Base-by-base conservation (phyloP, 2,113 vertebrate species). In the Siphamia tubifer region DNA sequence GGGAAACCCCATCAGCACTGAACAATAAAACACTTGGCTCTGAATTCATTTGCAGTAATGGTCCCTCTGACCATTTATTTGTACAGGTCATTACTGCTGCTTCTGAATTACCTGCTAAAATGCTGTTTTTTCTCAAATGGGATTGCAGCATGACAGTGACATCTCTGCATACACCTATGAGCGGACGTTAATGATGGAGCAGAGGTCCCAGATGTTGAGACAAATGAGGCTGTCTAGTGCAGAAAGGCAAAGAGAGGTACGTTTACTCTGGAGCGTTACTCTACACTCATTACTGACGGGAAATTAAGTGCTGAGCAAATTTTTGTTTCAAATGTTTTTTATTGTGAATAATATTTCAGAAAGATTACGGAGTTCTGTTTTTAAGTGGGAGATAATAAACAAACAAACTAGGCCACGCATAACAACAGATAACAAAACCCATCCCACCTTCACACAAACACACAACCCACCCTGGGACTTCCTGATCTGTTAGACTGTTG, bases 141-240 rank as follows among this genome's bases (percentile, higher is more conserved):
- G 11, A 23, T 65, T 81, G 24, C 53, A 99, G 98, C 95, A 98
- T 25, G 94, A 98, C 73, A 98, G 96, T 6, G 98, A 99, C 88
- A 99, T 99, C 69, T 99, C 98, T 5, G 98, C 98, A 0, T 99
- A 99, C 72, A 99, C 97, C 2, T 99, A 99, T 0, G 98, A 99
- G 87, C 92, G 98, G 23, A 99, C 98, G 0, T 83, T 99, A 77
- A 99, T 99, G 98, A 99, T 99, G 98, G 98, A 99, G 74, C 98
- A 99, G 87, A 93, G 98, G 66, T 98, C 98, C 45, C 96, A 99
- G 86, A 99, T 99, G 98, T 83, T 99, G 78, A 93, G 94, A 56
- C 96, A 99, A 73, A 99, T 99, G 95, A 93, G 97, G 68, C 87
- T 99, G 65, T 98, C 98, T 34, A 96, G 94, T 87, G 94, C 97